phyloP scores from a whole-genome alignment of 2,113 vertebrate genomes.

The Callionymus lyra region DNA sequence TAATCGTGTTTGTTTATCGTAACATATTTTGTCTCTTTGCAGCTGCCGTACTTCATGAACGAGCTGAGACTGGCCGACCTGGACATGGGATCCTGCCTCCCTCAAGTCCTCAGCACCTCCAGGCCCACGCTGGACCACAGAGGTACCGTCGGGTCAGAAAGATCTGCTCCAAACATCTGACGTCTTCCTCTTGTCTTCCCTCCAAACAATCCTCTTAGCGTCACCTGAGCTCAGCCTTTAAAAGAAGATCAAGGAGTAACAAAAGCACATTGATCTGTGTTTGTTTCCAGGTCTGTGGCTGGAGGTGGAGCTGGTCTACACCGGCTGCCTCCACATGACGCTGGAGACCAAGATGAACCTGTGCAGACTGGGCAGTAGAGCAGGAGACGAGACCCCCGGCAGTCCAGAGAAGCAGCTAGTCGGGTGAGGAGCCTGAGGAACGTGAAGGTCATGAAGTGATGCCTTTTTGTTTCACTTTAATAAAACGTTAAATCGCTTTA shows the following conservation, averaged over 20 bases:
- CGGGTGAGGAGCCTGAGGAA: constrained; percentile 43
- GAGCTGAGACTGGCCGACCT: constrained; percentile 74
- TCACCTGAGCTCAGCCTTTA: constrained; percentile 16
- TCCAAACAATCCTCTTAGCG: constrained; percentile 37
- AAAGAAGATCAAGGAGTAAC: constrained; percentile 2
- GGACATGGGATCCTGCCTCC: constrained; percentile 77
- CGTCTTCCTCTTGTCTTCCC: constrained; percentile 28
- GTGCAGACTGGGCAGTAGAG: constrained; percentile 76
- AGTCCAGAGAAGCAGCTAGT: constrained; percentile 45
- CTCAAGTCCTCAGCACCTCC: constrained; percentile 68
- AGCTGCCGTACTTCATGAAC: constrained; percentile 83
- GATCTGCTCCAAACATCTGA: background rate
- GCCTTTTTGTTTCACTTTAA: no score
- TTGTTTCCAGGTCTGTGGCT: constrained; percentile 72
- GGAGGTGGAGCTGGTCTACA: constrained; percentile 76
- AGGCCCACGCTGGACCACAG: constrained; percentile 66
- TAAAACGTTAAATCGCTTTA: no score
- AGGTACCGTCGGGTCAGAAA: constrained; percentile 60
- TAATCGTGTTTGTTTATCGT: background rate
- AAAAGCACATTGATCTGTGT: constrained; percentile 5
- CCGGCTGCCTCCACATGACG: constrained; percentile 75
- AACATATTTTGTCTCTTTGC: constrained; percentile 14
- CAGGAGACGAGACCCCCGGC: constrained; percentile 43
- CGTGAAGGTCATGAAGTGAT: background rate
- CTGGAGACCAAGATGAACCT: constrained; percentile 83